Percentiles rank a stretch among this genome's conserved stretches.
Evolutionary conservation across 1,140 invertebrate genomes (phyloP).

Genomic region (Vanessa atalanta): DNA sequence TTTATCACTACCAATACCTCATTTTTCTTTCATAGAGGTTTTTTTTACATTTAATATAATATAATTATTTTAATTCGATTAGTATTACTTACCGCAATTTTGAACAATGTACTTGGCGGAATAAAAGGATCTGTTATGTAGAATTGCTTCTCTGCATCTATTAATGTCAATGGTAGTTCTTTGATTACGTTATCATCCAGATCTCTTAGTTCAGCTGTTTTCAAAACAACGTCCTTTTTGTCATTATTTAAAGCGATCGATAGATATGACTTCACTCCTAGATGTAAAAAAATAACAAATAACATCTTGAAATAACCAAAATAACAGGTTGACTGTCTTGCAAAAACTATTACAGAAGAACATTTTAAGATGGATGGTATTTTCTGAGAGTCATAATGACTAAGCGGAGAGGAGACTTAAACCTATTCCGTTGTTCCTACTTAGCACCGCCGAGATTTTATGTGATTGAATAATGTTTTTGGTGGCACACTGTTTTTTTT

Average conservation of each 20-base stretch:
- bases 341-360: no score
- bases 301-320: not conserved
- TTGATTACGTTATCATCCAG: constrained; percentile 39
- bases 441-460: no score
- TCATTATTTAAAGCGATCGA: constrained; percentile 43
- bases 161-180: constrained; percentile 32
- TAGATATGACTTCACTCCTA: constrained; percentile 43
- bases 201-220: constrained; percentile 44
- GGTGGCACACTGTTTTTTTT: no score
- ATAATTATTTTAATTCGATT: no score
- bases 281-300: constrained; percentile 4
- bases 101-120: constrained; percentile 45
- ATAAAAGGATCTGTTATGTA: constrained; percentile 44
- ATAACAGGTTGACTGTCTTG: not conserved
- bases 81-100: constrained; percentile 45
- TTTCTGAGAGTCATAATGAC: no score
- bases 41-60: no score
- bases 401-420: no score
- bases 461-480: no score
- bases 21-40: no score
- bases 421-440: no score
- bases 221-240: constrained; percentile 35
- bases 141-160: constrained; percentile 42
- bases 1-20: no score
- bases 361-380: not conserved